phyloP scores from a whole-genome alignment of 35 echinoderm and acorn worm genomes.

The Ophioderma brevispina region DNA sequence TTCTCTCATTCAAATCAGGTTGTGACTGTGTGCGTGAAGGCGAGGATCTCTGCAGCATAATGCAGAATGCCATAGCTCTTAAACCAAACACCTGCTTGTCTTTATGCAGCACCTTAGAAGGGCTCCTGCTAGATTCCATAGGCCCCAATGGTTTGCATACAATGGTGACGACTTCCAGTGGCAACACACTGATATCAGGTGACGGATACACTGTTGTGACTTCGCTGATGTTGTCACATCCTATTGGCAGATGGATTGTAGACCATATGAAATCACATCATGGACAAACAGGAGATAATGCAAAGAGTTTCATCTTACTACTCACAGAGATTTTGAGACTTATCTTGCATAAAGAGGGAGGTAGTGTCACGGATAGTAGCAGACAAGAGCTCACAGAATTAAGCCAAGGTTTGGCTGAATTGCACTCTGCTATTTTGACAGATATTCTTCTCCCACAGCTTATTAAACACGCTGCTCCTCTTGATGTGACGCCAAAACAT shows the following conservation, averaged over 20 bases:
- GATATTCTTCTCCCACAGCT: background rate
- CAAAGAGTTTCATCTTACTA: conserved; percentile 12
- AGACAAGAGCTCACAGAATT: conserved; percentile 9
- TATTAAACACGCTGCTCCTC: too few species aligned
- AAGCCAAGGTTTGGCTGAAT: background rate
- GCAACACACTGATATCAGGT: conserved; percentile 18
- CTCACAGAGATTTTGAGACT: conserved; percentile 24
- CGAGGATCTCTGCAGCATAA: background rate
- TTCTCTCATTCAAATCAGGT: too few species aligned
- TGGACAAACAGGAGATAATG: conserved; percentile 24
- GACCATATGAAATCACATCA: conserved; percentile 4
- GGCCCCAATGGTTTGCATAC: conserved; percentile 35
- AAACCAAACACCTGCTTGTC: background rate
- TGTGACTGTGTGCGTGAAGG: too few species aligned
- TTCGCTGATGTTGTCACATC: conserved; percentile 27
- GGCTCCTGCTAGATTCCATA: background rate
- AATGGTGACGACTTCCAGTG: conserved; percentile 10
- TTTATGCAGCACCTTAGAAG: conserved; percentile 23
- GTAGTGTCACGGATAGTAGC: background rate
- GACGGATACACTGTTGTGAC: conserved; percentile 28
- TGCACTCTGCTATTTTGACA: background rate
- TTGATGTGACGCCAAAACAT: background rate
- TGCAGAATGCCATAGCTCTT: background rate
- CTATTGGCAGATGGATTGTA: conserved; percentile 20
- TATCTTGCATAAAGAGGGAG: background rate